phyloP scores from a whole-genome alignment of 2,888 invertebrate species.

The Apantesis nais region DNA sequence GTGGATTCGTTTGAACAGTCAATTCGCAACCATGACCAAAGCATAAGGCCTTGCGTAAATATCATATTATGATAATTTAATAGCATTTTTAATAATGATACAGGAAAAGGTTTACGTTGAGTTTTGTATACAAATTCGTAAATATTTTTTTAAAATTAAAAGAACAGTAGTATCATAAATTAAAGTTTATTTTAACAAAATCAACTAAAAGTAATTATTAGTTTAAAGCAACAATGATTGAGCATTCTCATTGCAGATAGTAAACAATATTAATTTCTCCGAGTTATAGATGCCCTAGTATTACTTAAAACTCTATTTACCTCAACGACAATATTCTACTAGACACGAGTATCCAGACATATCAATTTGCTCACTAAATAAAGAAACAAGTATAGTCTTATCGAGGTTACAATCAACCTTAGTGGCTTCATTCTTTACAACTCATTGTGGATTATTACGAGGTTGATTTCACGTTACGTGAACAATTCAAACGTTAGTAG shows the following conservation, averaged over 20 bases:
- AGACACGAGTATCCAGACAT: not conserved
- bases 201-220: too few relatives aligned
- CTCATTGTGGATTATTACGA: constrained; percentile 50
- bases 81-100: too few relatives aligned
- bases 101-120: too few relatives aligned
- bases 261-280: not conserved
- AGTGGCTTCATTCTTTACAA: constrained; percentile 50
- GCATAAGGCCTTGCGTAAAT: too few relatives aligned
- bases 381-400: constrained; percentile 22
- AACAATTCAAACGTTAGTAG: constrained; percentile 52
- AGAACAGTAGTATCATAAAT: not conserved
- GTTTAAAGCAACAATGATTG: too few relatives aligned
- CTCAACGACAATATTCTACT: not conserved
- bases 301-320: not conserved
- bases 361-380: constrained; percentile 20
- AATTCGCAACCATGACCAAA: too few relatives aligned
- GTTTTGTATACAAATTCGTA: too few relatives aligned
- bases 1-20: too few relatives aligned
- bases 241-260: not conserved
- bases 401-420: constrained; percentile 43
- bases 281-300: not conserved
- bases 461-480: constrained; percentile 40
- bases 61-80: too few relatives aligned
- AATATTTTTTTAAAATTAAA: not conserved
- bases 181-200: not conserved